A percentile compares a stretch with the other conserved stretches of the same genome.
Conservation (phyloP, 2,797 vertebrate genomes). For the Bryconaethiops microstoma region DNA sequence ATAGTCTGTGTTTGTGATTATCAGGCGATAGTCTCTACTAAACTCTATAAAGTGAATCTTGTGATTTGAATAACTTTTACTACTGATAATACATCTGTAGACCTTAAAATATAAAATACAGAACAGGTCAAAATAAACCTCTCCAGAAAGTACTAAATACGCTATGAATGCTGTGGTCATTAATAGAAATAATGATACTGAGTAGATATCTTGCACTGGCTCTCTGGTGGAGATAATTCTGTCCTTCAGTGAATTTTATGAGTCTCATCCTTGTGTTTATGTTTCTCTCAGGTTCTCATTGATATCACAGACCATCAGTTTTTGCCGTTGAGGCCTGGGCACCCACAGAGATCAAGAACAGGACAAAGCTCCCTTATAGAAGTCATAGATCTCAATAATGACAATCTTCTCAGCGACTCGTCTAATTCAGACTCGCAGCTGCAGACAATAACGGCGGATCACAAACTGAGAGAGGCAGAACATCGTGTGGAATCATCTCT, state of each 20-base stretch:
- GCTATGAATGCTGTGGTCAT: too few species aligned
- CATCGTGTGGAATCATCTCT: conserved; percentile 7
- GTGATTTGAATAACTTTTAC: too few species aligned
- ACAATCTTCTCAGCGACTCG: background rate
- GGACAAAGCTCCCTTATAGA: conserved; percentile 20
- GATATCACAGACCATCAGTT: conserved; percentile 65
- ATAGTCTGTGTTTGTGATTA: too few species aligned
- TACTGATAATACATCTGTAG: too few species aligned
- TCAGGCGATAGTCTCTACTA: too few species aligned
- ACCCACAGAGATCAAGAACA: conserved; percentile 49
- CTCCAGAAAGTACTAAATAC: too few species aligned
- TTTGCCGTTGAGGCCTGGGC: conserved; percentile 40
- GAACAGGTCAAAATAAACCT: too few species aligned
- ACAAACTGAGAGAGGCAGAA: background rate
- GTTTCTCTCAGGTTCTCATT: conserved; percentile 61
- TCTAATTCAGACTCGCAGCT: conserved; percentile 6
- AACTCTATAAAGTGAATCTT: too few species aligned
- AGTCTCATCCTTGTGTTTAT: background rate
- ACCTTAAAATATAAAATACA: too few species aligned
- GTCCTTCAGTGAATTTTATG: background rate
- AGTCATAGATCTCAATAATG: conserved; percentile 65
- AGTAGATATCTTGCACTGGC: too few species aligned
- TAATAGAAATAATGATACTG: too few species aligned
- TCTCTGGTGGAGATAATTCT: too few species aligned
- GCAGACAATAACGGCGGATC: conserved; percentile 17